Conservation (phyloP, 2,888 invertebrate genomes). For the Mesorhabditis sp. region DNA sequence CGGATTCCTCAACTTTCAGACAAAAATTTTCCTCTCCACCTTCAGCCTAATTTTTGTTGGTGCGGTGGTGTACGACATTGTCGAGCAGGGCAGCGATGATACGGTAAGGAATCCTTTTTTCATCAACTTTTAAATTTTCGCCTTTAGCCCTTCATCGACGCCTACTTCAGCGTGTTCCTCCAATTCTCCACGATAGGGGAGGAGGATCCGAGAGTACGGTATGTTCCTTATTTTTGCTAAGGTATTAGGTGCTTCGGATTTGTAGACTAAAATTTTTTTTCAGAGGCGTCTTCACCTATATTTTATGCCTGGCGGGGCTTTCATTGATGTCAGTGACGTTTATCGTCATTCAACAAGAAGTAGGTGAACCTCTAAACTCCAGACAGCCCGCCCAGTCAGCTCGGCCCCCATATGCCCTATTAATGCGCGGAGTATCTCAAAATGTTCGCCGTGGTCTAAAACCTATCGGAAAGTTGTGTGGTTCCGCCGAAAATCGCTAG, state of each 20-base stretch:
- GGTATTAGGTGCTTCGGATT: background rate
- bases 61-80: slow-evolving; percentile 47
- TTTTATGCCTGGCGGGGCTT: background rate
- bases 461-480: no score
- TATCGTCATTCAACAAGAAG: slow-evolving; percentile 1
- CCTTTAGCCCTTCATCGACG: slow-evolving; percentile 50
- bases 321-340: slow-evolving; percentile 6
- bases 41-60: slow-evolving; percentile 37
- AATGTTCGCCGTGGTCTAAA: no score
- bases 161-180: slow-evolving; percentile 46
- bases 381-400: no score
- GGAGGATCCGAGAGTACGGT: slow-evolving; percentile 36
- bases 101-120: slow-evolving; percentile 29
- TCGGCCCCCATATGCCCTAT: no score
- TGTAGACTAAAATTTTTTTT: background rate
- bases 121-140: background rate
- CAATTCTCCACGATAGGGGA: slow-evolving; percentile 48
- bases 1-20: slow-evolving; percentile 15
- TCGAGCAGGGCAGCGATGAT: slow-evolving; percentile 47
- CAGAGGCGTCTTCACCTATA: slow-evolving; percentile 1
- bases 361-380: no score
- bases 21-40: slow-evolving; percentile 31
- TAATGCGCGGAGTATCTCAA: no score
- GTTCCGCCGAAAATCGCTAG: no score
- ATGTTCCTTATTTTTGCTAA: background rate